Percentiles rank a stretch among this genome's conserved stretches.
phyloP scores from a whole-genome alignment of 2,888 invertebrate species.

The Aporophyla nigra region DNA sequence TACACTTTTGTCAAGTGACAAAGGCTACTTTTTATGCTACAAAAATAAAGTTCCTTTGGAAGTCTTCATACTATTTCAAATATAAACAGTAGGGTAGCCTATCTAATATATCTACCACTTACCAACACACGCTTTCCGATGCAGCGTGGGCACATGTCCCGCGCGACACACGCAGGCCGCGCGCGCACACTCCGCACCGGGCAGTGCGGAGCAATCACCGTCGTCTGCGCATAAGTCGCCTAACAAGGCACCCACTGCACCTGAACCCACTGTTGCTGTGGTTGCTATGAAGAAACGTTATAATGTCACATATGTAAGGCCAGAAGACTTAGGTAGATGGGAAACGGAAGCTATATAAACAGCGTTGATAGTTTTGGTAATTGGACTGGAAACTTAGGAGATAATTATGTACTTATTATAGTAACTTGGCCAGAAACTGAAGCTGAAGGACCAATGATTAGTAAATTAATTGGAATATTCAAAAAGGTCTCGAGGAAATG shows the following conservation, averaged over 20 bases:
- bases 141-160: slow-evolving; percentile 87
- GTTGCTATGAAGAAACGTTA: slow-evolving; percentile 76
- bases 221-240: slow-evolving; percentile 94
- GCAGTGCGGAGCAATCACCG: slow-evolving; percentile 90
- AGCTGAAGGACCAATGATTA: no score
- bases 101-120: slow-evolving; percentile 65
- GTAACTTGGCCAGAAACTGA: neutral
- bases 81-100: neutral
- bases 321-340: no score
- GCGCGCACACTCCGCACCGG: slow-evolving; percentile 93
- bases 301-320: neutral
- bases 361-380: neutral
- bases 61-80: neutral
- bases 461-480: no score
- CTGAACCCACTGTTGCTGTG: slow-evolving; percentile 85
- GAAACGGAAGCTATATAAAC: neutral
- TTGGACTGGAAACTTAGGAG: neutral
- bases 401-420: neutral
- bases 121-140: slow-evolving; percentile 88
- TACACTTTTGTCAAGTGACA: neutral
- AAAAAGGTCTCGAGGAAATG: no score
- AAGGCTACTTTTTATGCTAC: neutral
- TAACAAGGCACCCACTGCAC: slow-evolving; percentile 92
- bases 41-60: neutral
- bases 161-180: slow-evolving; percentile 94